These are phyloP conservation scores for Paedocypris micromegethes DNA, from an alignment of 2,797 vertebrate species.

Conservation along the genomic window DNA sequence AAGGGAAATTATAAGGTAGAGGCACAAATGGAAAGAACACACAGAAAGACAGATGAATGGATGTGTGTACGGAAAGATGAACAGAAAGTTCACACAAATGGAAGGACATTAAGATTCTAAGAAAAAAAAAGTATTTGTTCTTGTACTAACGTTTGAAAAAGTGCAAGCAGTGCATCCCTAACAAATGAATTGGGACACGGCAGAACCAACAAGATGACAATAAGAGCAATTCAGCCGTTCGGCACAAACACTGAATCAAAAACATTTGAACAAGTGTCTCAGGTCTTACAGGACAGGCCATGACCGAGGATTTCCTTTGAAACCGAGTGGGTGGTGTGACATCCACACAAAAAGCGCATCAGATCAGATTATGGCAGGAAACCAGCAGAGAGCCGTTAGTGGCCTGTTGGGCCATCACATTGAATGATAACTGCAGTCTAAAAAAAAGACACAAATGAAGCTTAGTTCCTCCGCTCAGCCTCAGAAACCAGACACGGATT, in stretches of 20 bases:
- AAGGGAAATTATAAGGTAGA: too few relatives aligned
- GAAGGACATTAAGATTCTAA: too few relatives aligned
- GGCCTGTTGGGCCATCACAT: slow-evolving; percentile 1
- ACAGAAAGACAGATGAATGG: too few relatives aligned
- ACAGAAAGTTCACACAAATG: too few relatives aligned
- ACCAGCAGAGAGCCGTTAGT: slow-evolving; percentile 2
- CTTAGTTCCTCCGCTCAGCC: neutral
- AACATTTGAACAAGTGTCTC: slow-evolving; percentile 5
- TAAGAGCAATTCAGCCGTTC: neutral
- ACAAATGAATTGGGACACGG: neutral
- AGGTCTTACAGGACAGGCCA: slow-evolving; percentile 5
- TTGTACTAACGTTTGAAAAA: too few relatives aligned
- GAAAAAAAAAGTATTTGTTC: too few relatives aligned
- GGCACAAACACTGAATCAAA: slow-evolving; percentile 3
- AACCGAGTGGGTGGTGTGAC: slow-evolving; percentile 13
- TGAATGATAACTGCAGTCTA: slow-evolving; percentile 16
- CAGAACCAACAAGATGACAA: neutral
- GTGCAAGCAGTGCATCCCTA: neutral
- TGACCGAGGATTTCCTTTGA: slow-evolving; percentile 7
- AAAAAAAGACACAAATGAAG: neutral
- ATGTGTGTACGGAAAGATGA: too few relatives aligned
- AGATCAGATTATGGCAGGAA: slow-evolving; percentile 26
- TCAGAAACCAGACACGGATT: slow-evolving; percentile 3
- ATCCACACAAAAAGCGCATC: slow-evolving; percentile 23
- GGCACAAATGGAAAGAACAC: too few relatives aligned